These are phyloP conservation scores for Plotosus lineatus DNA, from an alignment of 2,113 vertebrate genomes.

Conservation along the genomic window DNA sequence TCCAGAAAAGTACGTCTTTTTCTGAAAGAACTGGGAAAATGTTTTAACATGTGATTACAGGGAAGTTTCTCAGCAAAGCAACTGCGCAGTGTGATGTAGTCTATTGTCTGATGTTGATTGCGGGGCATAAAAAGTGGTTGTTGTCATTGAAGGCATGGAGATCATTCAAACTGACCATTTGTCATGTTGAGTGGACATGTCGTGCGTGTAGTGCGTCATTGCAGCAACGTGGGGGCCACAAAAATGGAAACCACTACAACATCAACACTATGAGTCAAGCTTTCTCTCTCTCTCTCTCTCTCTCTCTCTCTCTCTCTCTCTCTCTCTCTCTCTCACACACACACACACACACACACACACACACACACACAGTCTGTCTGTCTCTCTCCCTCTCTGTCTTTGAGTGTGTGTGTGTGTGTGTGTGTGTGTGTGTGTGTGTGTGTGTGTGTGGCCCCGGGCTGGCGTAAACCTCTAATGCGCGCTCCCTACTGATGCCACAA, in stretches of 20 bases:
- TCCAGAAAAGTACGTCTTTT: not conserved
- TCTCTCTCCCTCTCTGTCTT: not conserved
- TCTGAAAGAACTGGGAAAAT: not conserved
- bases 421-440: not conserved
- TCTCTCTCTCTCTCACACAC: too few species aligned
- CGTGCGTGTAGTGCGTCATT: constrained; percentile 45
- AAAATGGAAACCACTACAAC: constrained; percentile 36
- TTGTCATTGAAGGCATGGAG: not conserved
- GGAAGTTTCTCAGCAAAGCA: not conserved
- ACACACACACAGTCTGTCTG: too few species aligned
- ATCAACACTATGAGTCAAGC: constrained; percentile 48
- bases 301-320: too few species aligned
- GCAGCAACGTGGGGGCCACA: constrained; percentile 26
- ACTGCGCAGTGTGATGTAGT: not conserved
- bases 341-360: too few species aligned
- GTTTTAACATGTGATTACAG: not conserved
- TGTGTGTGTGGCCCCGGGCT: constrained; percentile 24
- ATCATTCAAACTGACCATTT: constrained; percentile 32
- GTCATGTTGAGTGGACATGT: constrained; percentile 31
- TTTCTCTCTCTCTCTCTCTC: not conserved
- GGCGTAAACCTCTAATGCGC: constrained; percentile 19
- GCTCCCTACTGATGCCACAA: constrained; percentile 42
- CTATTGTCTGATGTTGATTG: constrained; percentile 15
- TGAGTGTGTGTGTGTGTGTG: constrained; percentile 14
- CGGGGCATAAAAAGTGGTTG: constrained; percentile 9